These are phyloP conservation scores for Phaonia tiefii DNA, from an alignment of 2,888 invertebrate genomes.

Conservation along the genomic window DNA sequence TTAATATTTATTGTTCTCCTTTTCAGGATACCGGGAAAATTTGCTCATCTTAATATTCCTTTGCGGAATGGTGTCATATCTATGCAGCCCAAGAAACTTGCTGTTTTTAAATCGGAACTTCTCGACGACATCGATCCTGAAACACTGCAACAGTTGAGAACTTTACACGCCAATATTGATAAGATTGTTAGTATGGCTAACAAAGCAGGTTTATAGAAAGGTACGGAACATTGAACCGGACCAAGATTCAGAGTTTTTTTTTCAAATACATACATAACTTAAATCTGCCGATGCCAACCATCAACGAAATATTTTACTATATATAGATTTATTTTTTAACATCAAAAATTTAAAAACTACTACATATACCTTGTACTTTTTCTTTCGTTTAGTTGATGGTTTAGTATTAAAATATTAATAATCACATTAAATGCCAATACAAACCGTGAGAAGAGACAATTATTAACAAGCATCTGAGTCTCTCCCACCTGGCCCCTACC, in stretches of 20 bases:
- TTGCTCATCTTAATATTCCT: slow-evolving; percentile 80
- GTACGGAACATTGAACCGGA: background rate
- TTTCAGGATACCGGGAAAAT: slow-evolving; percentile 75
- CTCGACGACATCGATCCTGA: slow-evolving; percentile 76
- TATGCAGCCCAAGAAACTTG: slow-evolving; percentile 77
- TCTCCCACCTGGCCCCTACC: background rate
- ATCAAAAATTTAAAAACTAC: background rate
- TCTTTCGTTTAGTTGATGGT: background rate
- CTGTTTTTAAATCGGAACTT: slow-evolving; percentile 74
- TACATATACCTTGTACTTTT: slow-evolving; percentile 16
- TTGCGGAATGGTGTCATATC: slow-evolving; percentile 78
- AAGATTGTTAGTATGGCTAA: slow-evolving; percentile 77
- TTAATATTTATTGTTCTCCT: slow-evolving; percentile 36
- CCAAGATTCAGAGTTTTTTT: too few relatives aligned
- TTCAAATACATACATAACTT: background rate
- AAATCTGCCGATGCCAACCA: background rate
- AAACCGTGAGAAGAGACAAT: background rate
- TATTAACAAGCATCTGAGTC: background rate
- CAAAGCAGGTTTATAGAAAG: slow-evolving; percentile 49
- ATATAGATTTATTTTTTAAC: background rate
- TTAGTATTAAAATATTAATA: slow-evolving; percentile 14
- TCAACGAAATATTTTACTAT: background rate
- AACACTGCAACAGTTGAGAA: slow-evolving; percentile 77
- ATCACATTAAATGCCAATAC: background rate
- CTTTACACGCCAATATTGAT: slow-evolving; percentile 78